phyloP scores from a whole-genome alignment of 92 coral and sea anemone species.

The Parazoanthus darwini region DNA sequence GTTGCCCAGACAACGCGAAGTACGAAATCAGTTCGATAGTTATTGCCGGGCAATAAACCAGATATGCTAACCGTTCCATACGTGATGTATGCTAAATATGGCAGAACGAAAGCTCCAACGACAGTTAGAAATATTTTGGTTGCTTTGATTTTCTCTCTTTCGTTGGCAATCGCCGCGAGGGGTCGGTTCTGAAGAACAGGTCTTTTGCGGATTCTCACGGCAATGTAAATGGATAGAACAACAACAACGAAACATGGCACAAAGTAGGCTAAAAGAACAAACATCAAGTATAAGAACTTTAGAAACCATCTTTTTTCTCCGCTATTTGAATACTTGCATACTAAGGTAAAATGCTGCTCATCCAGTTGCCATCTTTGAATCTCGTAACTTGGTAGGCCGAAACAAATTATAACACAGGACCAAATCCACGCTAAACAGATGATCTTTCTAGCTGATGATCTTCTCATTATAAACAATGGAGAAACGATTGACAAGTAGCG shows the following conservation, averaged over 20 bases:
- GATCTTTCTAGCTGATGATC: constrained; percentile 3
- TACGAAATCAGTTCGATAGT: not conserved
- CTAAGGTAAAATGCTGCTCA: not conserved
- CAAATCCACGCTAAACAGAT: constrained; percentile 1
- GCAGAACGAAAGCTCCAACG: not conserved
- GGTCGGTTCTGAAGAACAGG: not conserved
- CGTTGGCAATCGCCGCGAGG: not conserved
- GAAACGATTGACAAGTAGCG: not conserved
- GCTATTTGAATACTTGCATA: not conserved
- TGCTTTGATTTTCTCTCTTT: not conserved
- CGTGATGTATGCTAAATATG: not conserved
- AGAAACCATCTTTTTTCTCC: not conserved
- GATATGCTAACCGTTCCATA: not conserved
- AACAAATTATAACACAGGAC: not conserved
- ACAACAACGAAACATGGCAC: not conserved
- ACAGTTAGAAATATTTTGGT: not conserved
- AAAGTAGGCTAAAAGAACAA: not conserved
- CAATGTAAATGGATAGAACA: not conserved
- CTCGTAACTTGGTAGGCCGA: not conserved
- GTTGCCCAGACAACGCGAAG: not conserved
- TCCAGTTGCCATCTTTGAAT: not conserved
- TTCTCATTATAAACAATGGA: not conserved
- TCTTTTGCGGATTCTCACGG: not conserved
- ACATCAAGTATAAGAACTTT: not conserved
- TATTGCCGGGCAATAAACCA: not conserved